Percentiles rank a stretch among this genome's conserved stretches.
Conservation (phyloP, 2,113 vertebrate genomes). For the Melanerpes aurifrons region DNA sequence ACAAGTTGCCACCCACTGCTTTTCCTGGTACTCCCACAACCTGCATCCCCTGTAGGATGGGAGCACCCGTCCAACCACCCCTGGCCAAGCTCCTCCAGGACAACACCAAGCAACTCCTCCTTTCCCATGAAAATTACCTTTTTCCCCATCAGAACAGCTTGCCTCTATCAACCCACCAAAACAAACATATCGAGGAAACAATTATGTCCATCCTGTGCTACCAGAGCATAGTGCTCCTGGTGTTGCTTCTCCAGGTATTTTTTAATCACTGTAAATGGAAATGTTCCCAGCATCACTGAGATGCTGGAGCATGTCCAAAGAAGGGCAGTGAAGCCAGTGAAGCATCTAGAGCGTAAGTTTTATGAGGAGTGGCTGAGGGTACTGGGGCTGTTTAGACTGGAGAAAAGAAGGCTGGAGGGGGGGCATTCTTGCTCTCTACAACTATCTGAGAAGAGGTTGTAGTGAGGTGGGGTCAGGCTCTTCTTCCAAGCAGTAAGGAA, state of each 20-base stretch:
- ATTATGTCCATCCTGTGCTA: not conserved
- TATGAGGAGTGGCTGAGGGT: rapidly evolving
- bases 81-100: not conserved
- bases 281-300: not conserved
- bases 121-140: not conserved
- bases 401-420: not conserved
- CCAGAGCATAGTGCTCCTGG: rapidly evolving
- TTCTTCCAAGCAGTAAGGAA: not conserved
- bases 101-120: not conserved
- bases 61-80: not conserved
- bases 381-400: not conserved
- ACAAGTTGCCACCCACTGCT: conserved; percentile 59
- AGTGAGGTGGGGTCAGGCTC: rapidly evolving
- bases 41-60: not conserved
- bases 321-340: rapidly evolving
- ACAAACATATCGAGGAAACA: not conserved
- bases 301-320: rapidly evolving
- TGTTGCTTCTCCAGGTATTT: not conserved
- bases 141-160: not conserved
- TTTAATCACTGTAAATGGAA: not conserved
- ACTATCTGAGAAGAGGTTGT: not conserved
- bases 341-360: not conserved
- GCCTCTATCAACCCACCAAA: not conserved
- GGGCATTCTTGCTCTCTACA: not conserved
- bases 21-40: conserved; percentile 1